Evolutionary conservation across 1,140 invertebrate genomes (phyloP).

Genomic region (Tetragonula clypearis): DNA sequence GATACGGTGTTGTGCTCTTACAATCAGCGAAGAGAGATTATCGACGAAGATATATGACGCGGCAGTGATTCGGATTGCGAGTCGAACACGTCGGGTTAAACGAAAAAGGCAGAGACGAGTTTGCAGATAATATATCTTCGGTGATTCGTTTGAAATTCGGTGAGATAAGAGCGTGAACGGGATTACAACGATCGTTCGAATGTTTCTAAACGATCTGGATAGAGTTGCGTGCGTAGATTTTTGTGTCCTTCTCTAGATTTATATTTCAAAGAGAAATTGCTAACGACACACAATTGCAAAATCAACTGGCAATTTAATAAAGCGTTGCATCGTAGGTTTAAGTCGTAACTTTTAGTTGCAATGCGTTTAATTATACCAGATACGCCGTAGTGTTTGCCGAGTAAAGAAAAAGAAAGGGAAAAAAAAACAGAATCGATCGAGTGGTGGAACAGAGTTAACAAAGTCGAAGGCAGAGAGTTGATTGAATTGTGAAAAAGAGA

Average conservation of each 20-base stretch:
- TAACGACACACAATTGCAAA: background rate
- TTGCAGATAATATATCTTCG: background rate
- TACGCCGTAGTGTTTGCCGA: too few species aligned
- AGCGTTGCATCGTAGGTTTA: too few species aligned
- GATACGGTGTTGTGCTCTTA: background rate
- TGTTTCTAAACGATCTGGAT: background rate
- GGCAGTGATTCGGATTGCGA: background rate
- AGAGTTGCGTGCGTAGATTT: background rate
- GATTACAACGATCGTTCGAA: background rate
- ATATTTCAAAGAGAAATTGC: background rate
- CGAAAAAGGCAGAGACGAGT: background rate
- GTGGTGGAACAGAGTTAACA: too few species aligned
- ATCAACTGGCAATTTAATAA: too few species aligned
- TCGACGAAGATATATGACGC: background rate
- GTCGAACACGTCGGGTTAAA: background rate
- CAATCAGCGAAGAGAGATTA: conserved; percentile 4
- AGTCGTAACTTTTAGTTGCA: too few species aligned
- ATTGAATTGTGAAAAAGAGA: too few species aligned
- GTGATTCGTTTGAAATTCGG: background rate
- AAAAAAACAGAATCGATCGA: too few species aligned
- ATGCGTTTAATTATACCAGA: too few species aligned
- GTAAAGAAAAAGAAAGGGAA: too few species aligned
- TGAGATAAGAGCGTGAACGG: background rate
- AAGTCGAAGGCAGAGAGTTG: too few species aligned
- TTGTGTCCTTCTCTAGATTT: background rate